Base-by-base conservation (phyloP, 1,140 invertebrate species). In the Antheraea mylitta region DNA sequence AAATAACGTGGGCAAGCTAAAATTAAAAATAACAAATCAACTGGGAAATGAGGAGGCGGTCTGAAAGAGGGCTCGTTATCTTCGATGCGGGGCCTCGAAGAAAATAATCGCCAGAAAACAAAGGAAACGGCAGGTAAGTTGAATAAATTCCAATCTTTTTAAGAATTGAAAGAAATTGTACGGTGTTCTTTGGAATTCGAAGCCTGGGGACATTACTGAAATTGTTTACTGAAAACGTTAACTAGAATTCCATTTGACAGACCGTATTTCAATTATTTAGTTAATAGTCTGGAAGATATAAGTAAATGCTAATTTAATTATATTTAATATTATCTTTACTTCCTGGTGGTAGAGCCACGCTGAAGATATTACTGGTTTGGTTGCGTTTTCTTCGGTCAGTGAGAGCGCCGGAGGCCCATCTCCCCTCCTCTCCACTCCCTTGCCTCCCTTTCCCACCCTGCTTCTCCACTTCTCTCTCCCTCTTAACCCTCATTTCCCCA, bases 21-120 rank as follows among this genome's bases (percentile, higher is more conserved):
- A 79, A 80, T 78, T 78, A 78, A 80, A 76, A 77, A 78, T 72
- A 74, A 77, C 66, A 82, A 77, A 77, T 67, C 80, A 75, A 74
- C 74, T 78, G 78, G 78, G 78, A 78, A 80, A 80, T 78, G 80
- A 80, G 71, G 71, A 79, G 73, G 72, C 72, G 73, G 69, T 76
- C 75, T 72, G 66, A 78, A 77, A 80, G 75, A 77, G 69, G 65
- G 68, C 78, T 82, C 80, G 78, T 82, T 82, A 82, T 82, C 75
- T 78, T 75, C 72, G 72, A 75, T 71, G 72, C 68, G 64, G 70
- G 67, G 63, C 70, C 70, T 71, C 70, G 66, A 76, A 72, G 73
- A 78, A 76, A 81, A 79, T 81, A 81, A 81, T 81, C 80, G 78
- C 69, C 68, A 69, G 68, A 72, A 79, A 79, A 79, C 75, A 80